A percentile compares a stretch with the other conserved stretches of the same genome.
phyloP scores from a whole-genome alignment of 2,888 invertebrate genomes.

The Stictocephala bisonia region DNA sequence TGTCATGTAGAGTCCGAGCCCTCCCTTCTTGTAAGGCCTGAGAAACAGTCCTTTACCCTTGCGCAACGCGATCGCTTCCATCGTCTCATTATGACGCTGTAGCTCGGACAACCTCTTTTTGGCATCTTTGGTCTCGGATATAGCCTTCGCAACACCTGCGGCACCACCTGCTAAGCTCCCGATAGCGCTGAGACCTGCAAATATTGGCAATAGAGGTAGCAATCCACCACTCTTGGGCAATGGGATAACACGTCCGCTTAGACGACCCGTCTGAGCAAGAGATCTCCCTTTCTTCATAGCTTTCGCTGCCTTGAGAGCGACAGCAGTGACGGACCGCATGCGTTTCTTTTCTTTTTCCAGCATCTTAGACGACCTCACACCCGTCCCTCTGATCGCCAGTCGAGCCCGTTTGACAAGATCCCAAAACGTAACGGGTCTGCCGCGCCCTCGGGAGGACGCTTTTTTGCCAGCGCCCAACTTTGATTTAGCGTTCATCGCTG shows the following conservation, averaged over 20 bases:
- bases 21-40: constrained; percentile 44
- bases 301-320: too few species aligned
- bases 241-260: too few species aligned
- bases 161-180: constrained; percentile 63
- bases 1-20: constrained; percentile 44
- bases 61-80: constrained; percentile 63
- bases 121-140: constrained; percentile 61
- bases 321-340: too few species aligned
- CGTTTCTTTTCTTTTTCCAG: too few species aligned
- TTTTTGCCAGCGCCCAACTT: constrained; percentile 55
- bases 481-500: constrained; percentile 46
- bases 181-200: constrained; percentile 62
- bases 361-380: too few species aligned
- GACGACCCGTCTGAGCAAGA: too few species aligned
- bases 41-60: constrained; percentile 60
- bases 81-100: constrained; percentile 62
- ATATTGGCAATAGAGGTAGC: constrained; percentile 60
- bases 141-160: constrained; percentile 62
- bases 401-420: too few species aligned
- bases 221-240: constrained; percentile 60
- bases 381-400: too few species aligned
- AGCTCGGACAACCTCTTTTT: constrained; percentile 60
- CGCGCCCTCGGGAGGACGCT: too few species aligned
- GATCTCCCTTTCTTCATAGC: too few species aligned
- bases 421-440: too few species aligned